phyloP scores from a whole-genome alignment of 2,888 invertebrate genomes.

The Apodemia duryi region DNA sequence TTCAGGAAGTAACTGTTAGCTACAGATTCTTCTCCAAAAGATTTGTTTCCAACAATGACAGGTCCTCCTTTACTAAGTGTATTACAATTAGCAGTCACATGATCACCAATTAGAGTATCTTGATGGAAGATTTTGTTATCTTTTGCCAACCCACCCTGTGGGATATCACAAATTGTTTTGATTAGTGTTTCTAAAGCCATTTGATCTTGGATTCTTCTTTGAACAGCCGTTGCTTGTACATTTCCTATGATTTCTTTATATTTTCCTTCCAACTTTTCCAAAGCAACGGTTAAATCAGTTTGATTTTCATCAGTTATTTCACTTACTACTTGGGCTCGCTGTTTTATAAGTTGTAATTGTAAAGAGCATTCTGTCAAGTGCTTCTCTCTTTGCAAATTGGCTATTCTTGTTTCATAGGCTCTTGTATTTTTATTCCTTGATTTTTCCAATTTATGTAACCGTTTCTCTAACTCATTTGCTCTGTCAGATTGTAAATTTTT shows the following conservation, averaged over 20 bases:
- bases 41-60: slow-evolving; percentile 43
- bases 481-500: slow-evolving; percentile 3
- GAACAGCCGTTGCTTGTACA: slow-evolving; percentile 65
- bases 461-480: slow-evolving; percentile 51
- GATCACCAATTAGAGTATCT: neutral
- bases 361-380: slow-evolving; percentile 58
- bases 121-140: neutral
- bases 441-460: slow-evolving; percentile 56
- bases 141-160: slow-evolving; percentile 34
- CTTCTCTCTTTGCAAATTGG: slow-evolving; percentile 56
- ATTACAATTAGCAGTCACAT: slow-evolving; percentile 37
- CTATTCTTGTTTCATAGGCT: slow-evolving; percentile 54
- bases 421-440: slow-evolving; percentile 49
- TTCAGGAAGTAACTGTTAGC: slow-evolving; percentile 53
- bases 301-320: slow-evolving; percentile 57
- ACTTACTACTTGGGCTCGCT: slow-evolving; percentile 56
- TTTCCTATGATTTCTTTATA: slow-evolving; percentile 67
- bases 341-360: slow-evolving; percentile 58
- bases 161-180: slow-evolving; percentile 50
- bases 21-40: slow-evolving; percentile 47
- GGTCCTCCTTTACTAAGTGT: slow-evolving; percentile 37
- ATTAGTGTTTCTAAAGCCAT: slow-evolving; percentile 57
- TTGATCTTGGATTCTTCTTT: slow-evolving; percentile 64
- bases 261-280: slow-evolving; percentile 61
- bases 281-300: slow-evolving; percentile 46